Base-by-base conservation (phyloP, 2,888 invertebrate species). In the Pomacea canaliculata region DNA sequence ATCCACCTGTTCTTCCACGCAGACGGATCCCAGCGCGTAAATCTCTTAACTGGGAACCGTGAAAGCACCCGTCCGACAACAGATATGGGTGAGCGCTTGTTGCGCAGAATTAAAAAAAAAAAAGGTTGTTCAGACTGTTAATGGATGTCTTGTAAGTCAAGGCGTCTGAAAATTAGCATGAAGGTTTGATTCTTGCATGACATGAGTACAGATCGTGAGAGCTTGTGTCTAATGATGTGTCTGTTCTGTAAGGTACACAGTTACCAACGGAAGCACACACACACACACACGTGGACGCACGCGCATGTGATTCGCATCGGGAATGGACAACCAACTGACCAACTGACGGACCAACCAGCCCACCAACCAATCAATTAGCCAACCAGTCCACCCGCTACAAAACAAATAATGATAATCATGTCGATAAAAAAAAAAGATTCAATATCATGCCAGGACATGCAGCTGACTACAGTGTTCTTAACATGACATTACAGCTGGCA, bases 1-100 rank as follows among this genome's bases (percentile, higher is more conserved):
- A 69, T 69, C 69, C 69, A 69, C 69, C 69, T 69, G 69, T 69
- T 69, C 69, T 69, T 49, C 49, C 19, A 12, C 49, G 23, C 48
- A 46, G 69, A 12, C 46, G 37, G 48, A 69, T 69, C 69, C 8
- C 69, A 49, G 48, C 49, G 8, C 48, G 49, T 69, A 69, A 69
- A 69, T 69, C 69, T 69, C n/a, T 49, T 23, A 37, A 19, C 69
- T 69, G 48, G 18, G 48, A 69, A 69, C 69, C 18, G 69, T 48
- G 69, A 13, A 23, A 48, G 10, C 69, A 19, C 8, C 8, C 46
- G 8, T 18, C 49, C 49, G 23, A 12, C 18, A 56, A 56, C 51
- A 56, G 51, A 56, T 56, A 56, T 56, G 51, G 51, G 51, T 56
- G 51, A 56, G 51, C 16, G 16, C 51, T 13, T 16, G 27, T 27